Evolutionary conservation across 2,888 invertebrate genomes (phyloP).

Genomic region (Trissonchulus latispiculum): DNA sequence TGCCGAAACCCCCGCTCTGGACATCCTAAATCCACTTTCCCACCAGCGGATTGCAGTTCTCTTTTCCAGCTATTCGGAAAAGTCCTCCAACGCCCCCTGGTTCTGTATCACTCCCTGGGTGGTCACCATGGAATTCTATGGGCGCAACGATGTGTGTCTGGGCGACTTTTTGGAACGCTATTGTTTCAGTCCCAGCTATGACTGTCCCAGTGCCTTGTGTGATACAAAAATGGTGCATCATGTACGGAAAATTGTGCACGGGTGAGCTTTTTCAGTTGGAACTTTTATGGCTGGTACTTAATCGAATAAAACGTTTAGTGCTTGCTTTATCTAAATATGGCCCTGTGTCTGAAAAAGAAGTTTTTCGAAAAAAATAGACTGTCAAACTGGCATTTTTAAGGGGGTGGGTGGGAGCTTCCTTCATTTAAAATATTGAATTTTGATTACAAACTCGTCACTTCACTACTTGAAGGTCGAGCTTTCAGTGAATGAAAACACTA

Average conservation of each 20-base stretch:
- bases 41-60: constrained; percentile 72
- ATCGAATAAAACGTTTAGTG: too few relatives aligned
- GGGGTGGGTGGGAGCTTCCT: too few relatives aligned
- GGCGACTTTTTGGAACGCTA: constrained; percentile 77
- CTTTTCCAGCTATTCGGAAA: constrained; percentile 71
- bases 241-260: constrained; percentile 77
- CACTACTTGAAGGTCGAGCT: too few relatives aligned
- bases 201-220: constrained; percentile 68
- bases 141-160: constrained; percentile 81
- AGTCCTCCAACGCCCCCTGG: constrained; percentile 65
- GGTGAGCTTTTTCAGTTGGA: constrained; percentile 54
- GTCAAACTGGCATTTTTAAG: too few relatives aligned
- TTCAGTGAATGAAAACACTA: too few relatives aligned
- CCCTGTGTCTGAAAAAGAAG: too few relatives aligned
- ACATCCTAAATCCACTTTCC: constrained; percentile 45
- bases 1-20: too few relatives aligned
- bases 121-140: constrained; percentile 88
- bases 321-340: too few relatives aligned
- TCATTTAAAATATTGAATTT: too few relatives aligned
- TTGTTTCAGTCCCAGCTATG: constrained; percentile 59
- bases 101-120: constrained; percentile 85
- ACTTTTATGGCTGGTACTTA: too few relatives aligned
- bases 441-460: too few relatives aligned
- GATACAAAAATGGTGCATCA: constrained; percentile 75
- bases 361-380: too few relatives aligned